Percentiles rank a stretch among this genome's conserved stretches.
phyloP scores from a whole-genome alignment of 2,888 invertebrate genomes.

The Drosophila rellima region DNA sequence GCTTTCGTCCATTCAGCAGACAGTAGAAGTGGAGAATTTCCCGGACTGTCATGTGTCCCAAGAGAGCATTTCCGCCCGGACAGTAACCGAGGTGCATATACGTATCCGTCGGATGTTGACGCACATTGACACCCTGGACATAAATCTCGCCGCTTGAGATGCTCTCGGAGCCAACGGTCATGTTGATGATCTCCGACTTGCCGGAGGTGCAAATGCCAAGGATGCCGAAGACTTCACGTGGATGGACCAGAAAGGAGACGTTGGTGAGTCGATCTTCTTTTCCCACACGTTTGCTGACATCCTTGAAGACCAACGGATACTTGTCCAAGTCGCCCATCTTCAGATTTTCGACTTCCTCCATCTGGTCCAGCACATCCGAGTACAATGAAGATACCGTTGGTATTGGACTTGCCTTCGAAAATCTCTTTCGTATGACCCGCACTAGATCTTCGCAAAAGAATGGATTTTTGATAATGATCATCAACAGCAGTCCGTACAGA shows the following conservation, averaged over 20 bases:
- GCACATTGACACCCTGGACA: constrained; percentile 12
- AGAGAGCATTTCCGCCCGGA: constrained; percentile 2
- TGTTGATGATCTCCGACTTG: constrained; percentile 12
- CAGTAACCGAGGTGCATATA: constrained; percentile 7
- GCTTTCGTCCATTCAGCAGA: constrained; percentile 2
- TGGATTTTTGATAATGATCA: neutral
- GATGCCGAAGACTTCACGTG: constrained; percentile 21
- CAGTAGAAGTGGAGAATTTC: constrained; percentile 25
- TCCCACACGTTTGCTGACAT: constrained; percentile 1
- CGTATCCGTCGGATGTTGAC: neutral
- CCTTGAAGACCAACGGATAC: constrained; percentile 1
- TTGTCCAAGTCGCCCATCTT: neutral
- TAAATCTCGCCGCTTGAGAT: constrained; percentile 20
- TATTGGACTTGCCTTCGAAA: no score
- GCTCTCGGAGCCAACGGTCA: neutral
- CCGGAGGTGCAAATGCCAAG: constrained; percentile 17
- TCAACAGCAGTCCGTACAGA: neutral
- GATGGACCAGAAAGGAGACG: constrained; percentile 10
- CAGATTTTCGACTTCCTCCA: neutral
- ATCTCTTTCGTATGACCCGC: neutral
- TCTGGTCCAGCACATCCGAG: neutral
- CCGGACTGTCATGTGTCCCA: constrained; percentile 14
- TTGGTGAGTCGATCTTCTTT: neutral
- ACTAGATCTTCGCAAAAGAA: neutral
- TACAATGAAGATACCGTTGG: neutral